A percentile compares a stretch with the other conserved stretches of the same genome.
Conservation (phyloP, 1,140 invertebrate species). For the Zaprionus ghesquierei region DNA sequence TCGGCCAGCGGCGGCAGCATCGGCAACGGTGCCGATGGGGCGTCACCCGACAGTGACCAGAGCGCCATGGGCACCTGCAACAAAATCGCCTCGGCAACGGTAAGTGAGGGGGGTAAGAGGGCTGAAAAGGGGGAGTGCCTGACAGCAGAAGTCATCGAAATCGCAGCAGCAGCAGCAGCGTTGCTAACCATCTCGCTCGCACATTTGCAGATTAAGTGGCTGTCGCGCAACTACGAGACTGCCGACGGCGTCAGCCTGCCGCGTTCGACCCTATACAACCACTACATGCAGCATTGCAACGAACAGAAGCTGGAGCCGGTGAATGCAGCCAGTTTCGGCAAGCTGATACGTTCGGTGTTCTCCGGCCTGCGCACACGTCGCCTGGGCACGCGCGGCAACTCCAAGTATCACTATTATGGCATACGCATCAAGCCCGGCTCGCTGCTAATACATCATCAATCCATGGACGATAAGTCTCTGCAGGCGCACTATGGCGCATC, state of each 20-base stretch:
- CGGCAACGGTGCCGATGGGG: conserved; percentile 80
- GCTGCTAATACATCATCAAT: conserved; percentile 85
- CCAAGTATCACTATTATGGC: conserved; percentile 99
- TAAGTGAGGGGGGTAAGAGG: conserved; percentile 85
- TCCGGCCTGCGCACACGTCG: conserved; percentile 95
- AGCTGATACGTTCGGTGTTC: conserved; percentile 99
- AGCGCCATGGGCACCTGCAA: conserved; percentile 90
- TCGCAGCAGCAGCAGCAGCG: conserved; percentile 19
- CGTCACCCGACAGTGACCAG: conserved; percentile 84
- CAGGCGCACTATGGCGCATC: conserved; percentile 43
- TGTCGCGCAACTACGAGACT: conserved; percentile 98
- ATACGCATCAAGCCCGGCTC: conserved; percentile 97
- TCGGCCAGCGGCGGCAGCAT: conserved; percentile 83
- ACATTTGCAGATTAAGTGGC: conserved; percentile 93
- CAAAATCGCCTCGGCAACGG: conserved; percentile 93
- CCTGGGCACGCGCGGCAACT: conserved; percentile 98
- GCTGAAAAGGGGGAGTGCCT: background rate
- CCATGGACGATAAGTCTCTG: conserved; percentile 83
- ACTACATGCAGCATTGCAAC: conserved; percentile 97
- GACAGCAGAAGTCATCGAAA: background rate
- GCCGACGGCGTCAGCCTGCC: conserved; percentile 98
- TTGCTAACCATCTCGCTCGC: conserved; percentile 47
- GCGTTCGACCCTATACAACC: conserved; percentile 97
- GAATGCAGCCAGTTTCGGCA: conserved; percentile 99
- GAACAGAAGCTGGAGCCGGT: conserved; percentile 98